Evolutionary conservation across 2,888 invertebrate species (phyloP).

Genomic region (Lypha dubia): DNA sequence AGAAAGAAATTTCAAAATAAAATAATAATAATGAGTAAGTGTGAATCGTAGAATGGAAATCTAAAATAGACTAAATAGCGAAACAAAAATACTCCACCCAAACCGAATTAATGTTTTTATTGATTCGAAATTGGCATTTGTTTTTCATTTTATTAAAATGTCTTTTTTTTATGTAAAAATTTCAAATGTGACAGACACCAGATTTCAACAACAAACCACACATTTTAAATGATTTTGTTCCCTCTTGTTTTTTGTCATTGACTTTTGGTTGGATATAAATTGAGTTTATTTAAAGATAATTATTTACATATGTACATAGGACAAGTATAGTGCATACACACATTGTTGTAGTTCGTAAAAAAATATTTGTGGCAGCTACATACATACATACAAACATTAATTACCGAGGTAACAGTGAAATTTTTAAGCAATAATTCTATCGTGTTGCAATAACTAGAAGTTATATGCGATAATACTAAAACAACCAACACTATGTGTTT

Average conservation of each 20-base stretch:
- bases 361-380: constrained; percentile 1
- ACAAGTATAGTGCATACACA: too few species aligned
- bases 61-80: constrained; percentile 40
- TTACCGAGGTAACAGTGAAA: too few species aligned
- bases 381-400: too few species aligned
- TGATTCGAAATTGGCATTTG: constrained; percentile 54
- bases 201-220: constrained; percentile 45
- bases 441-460: too few species aligned
- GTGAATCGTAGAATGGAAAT: neutral
- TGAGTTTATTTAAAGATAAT: constrained; percentile 33
- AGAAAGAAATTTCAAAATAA: constrained; percentile 21
- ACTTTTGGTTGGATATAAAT: constrained; percentile 16
- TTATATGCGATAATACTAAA: too few species aligned
- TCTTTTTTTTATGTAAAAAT: constrained; percentile 59
- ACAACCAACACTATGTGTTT: too few species aligned
- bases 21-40: neutral
- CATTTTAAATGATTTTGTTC: constrained; percentile 6
- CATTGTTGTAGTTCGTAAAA: neutral
- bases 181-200: constrained; percentile 60
- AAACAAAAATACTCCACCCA: constrained; percentile 48
- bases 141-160: constrained; percentile 24
- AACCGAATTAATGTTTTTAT: constrained; percentile 47
- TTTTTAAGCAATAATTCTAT: too few species aligned
- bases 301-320: neutral
- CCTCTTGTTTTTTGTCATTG: neutral